Base-by-base conservation (phyloP, 2,113 vertebrate genomes). In the Ailuropoda melanoleuca region DNA sequence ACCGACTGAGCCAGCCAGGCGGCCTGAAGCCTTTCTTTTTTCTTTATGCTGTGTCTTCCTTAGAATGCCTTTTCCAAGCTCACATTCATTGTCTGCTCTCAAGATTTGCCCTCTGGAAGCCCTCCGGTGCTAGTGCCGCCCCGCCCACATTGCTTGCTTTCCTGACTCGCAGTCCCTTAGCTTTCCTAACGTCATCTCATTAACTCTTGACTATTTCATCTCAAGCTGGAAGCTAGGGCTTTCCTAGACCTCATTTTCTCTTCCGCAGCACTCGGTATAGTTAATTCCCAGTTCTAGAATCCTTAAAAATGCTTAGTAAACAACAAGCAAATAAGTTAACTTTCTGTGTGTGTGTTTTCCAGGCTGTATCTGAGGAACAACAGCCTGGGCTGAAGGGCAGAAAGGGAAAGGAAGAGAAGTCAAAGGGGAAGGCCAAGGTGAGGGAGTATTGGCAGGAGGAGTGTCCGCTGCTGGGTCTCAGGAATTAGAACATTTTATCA, bases 351-450 rank as follows among this genome's bases (percentile, higher is more conserved):
- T 77, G 50, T 81, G 21, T 66, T 82, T 37, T 86, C 34, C 46
- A 98, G 98, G 97, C 97, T 18, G 97, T 97, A 0, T 97, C 95
- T 77, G 98, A 98, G 64, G 94, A 98, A 37, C 96, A 95, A 15
- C 98, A 85, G 37, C 98, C 93, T 34, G 96, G 98, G 0, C 97
- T 98, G 29, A 98, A 98, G 17, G 98, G 98, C 94, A 97, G 23
- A 80, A 98, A 97, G 58, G 96, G 90, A 37, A 97, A 96, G 53
- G 98, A 98, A 50, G 98, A 98, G 24, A 95, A 97, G 31, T 58
- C 96, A 3, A 98, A 97, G 83, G 92, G 90, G 29, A 98, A 98
- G 83, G 64, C 81, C 24, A 98, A 98, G 98, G 98, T 98, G 29
- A 74, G 97, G n/a, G 26, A 26, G 37, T 1, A 9, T 18, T 23